Conservation (phyloP, 2,113 vertebrate species). For the Echinops telfairi region DNA sequence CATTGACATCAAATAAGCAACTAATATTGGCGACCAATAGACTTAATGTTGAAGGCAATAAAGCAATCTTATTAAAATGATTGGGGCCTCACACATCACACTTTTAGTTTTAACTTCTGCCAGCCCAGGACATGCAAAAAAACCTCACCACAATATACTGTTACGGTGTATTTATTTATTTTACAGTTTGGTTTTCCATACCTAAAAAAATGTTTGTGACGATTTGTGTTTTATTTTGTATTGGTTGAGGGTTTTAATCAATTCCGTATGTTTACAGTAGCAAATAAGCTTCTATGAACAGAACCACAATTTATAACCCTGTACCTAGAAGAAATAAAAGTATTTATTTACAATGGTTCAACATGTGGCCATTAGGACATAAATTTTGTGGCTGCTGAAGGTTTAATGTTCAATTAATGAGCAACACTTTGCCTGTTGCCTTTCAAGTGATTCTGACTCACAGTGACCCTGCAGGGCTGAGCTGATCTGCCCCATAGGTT, state of each 20-base stretch:
- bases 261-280: slow-evolving; percentile 5
- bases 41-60: slow-evolving; percentile 31
- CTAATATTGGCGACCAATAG: not conserved
- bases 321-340: not conserved
- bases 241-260: not conserved
- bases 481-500: not conserved
- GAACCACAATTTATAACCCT: not conserved
- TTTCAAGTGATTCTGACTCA: not conserved
- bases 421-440: not conserved
- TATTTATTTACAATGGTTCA: slow-evolving; percentile 21
- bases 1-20: slow-evolving; percentile 3
- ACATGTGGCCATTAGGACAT: not conserved
- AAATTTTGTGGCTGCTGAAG: not conserved
- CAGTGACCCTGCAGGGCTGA: not conserved
- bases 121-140: not conserved
- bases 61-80: not conserved
- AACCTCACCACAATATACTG: not conserved
- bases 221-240: not conserved
- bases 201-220: not conserved
- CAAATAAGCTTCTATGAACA: slow-evolving; percentile 37
- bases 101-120: slow-evolving; percentile 9
- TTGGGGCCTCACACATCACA: not conserved
- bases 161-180: not conserved
- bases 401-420: not conserved
- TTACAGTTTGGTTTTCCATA: slow-evolving; percentile 20